Base-by-base conservation (phyloP, 2,888 invertebrate genomes). In the Mycogona germanica region DNA sequence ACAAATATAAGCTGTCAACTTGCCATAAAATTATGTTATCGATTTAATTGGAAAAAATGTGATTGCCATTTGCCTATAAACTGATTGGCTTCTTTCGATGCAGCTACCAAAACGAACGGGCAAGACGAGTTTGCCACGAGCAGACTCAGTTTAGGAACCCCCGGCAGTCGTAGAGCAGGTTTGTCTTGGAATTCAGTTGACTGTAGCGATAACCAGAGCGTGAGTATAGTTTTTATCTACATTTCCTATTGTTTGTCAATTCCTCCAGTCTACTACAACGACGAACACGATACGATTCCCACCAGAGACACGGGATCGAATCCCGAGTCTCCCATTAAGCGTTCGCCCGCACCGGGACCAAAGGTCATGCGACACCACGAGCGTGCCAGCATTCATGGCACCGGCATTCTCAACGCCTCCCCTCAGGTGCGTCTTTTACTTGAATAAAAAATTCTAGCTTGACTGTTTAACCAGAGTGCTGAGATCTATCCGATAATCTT, bases 161-260 rank as follows among this genome's bases (percentile, higher is more conserved):
- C 53, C 9, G 53, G 53, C 5, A 53, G 49, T 19, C 45, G 53
- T 7, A 28, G 53, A 47, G 53, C 53, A 3, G 53, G 53, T 53
- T 5, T 35, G 12, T 12, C 12, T 41, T 12, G 12, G n/a, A n/a
- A n/a, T n/a, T n/a, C n/a, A n/a, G n/a, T n/a, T 9, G n/a, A 35
- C 35, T 35, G n/a, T 14, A 35, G 35, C 14, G 35, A 12, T 35
- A 35, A 35, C 14, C n/a, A n/a, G 9, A 9, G 17, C 9, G 17
- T n/a, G 35, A n/a, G 35, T 12, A 35, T 35, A 35, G 35, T 12
- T 35, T 35, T 41, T 9, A 41, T 9, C 19, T 9, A 17, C 17
- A 12, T 12, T 9, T 46, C 7, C 21, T 46, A 32, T 32, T 19
- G n/a, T 12, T 29, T 41, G 17, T 19, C 25, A 38, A n/a, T 40